Percentiles rank a stretch among this genome's conserved stretches.
Evolutionary conservation across 2,888 invertebrate genomes (phyloP).

Genomic region (Pyralis farinalis): DNA sequence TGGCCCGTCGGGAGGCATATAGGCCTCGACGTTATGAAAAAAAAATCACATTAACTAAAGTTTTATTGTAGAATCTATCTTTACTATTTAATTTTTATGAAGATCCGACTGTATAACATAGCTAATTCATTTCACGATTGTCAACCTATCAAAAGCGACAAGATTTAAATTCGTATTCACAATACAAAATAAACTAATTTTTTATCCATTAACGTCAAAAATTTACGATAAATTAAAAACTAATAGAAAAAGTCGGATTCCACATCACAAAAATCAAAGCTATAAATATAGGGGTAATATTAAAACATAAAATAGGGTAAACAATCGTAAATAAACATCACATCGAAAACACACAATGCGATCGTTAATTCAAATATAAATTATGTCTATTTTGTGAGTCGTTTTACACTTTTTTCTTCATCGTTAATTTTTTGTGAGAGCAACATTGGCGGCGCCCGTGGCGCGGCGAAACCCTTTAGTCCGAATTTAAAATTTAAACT

Average conservation of each 20-base stretch:
- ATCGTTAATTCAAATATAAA: conserved; percentile 72
- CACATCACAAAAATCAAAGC: conserved; percentile 48
- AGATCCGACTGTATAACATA: too few species aligned
- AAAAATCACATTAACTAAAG: too few species aligned
- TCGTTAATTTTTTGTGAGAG: conserved; percentile 56
- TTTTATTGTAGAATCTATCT: too few species aligned
- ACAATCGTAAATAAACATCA: conserved; percentile 80
- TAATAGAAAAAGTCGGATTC: conserved; percentile 46
- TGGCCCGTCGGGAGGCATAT: too few species aligned
- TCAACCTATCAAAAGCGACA: neutral
- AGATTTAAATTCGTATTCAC: neutral
- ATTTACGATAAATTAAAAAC: conserved; percentile 62
- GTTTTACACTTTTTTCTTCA: conserved; percentile 71
- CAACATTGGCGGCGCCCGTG: conserved; percentile 64
- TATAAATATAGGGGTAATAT: conserved; percentile 69
- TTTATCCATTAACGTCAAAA: conserved; percentile 41
- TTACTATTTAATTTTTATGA: too few species aligned
- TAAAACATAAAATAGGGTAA: conserved; percentile 79
- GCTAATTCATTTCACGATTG: neutral
- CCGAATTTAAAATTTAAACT: conserved; percentile 52
- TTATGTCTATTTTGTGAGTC: conserved; percentile 71
- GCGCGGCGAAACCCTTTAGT: conserved; percentile 66
- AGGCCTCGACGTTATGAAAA: too few species aligned
- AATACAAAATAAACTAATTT: conserved; percentile 20
- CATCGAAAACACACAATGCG: conserved; percentile 69